A percentile compares a stretch with the other conserved stretches of the same genome.
These are phyloP conservation scores for Apogon talboti DNA, from an alignment of 2,797 vertebrate species.

Conservation along the genomic window DNA sequence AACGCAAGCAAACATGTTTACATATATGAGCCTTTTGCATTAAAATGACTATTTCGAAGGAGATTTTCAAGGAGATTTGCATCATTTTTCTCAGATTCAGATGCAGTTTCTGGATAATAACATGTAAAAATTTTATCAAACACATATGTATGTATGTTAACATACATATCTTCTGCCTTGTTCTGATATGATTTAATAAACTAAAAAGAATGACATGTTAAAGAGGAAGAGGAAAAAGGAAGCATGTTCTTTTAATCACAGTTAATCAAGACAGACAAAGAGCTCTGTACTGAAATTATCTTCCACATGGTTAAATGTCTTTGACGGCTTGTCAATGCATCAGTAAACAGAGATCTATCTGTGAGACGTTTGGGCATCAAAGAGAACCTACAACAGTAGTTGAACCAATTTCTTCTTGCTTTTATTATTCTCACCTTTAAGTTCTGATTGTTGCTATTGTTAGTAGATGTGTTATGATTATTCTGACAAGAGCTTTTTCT, in stretches of 20 bases:
- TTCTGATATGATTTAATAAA: conserved; percentile 5
- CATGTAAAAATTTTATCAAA: not conserved
- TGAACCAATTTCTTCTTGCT: not conserved
- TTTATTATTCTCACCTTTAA: not conserved
- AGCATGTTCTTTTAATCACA: conserved; percentile 25
- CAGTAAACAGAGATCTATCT: conserved; percentile 18
- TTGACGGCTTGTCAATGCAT: conserved; percentile 13
- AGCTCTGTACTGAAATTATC: conserved; percentile 55
- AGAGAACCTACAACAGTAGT: conserved; percentile 4
- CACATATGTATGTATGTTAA: too few species aligned
- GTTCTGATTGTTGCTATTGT: not conserved
- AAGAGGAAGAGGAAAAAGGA: conserved; percentile 1
- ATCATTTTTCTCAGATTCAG: not conserved
- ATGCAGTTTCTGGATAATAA: not conserved
- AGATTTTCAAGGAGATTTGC: not conserved
- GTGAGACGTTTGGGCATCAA: conserved; percentile 23
- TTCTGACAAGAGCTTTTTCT: conserved; percentile 8
- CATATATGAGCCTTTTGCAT: not conserved
- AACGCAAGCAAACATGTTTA: conserved; percentile 6
- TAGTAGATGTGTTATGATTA: conserved; percentile 12
- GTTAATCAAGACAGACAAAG: conserved; percentile 54
- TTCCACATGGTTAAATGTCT: not conserved
- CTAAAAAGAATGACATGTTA: not conserved
- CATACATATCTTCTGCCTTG: not conserved
- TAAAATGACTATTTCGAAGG: not conserved